Percentiles rank a stretch among this genome's conserved stretches.
Evolutionary conservation across 2,797 vertebrate genomes (phyloP).

Genomic region (Acipenser oxyrinchus): DNA sequence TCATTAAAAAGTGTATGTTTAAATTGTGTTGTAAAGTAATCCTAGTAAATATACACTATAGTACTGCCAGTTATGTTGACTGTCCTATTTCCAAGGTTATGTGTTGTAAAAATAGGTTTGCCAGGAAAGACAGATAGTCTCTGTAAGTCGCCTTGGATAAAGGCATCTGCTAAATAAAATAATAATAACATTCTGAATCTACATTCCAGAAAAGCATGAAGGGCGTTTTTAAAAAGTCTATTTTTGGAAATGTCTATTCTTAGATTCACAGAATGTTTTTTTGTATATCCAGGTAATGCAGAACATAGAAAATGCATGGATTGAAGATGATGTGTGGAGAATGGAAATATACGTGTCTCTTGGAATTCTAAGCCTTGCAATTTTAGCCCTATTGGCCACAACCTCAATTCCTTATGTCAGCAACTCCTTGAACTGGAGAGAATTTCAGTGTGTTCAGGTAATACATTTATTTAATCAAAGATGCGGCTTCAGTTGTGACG

Average conservation of each 20-base stretch:
- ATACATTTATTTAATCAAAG: neutral
- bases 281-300: conserved; percentile 56
- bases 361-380: conserved; percentile 72
- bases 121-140: neutral
- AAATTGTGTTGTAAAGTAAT: too few relatives aligned
- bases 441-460: conserved; percentile 79
- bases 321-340: conserved; percentile 78
- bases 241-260: too few relatives aligned
- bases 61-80: too few relatives aligned
- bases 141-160: too few relatives aligned
- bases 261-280: too few relatives aligned
- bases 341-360: conserved; percentile 80
- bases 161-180: too few relatives aligned
- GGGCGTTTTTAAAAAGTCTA: neutral
- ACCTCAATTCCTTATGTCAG: conserved; percentile 74
- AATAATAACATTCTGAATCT: neutral
- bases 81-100: too few relatives aligned
- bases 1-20: too few relatives aligned
- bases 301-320: conserved; percentile 71
- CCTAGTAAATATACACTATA: too few relatives aligned
- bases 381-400: conserved; percentile 68
- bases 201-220: neutral
- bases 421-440: conserved; percentile 73
- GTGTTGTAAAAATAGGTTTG: neutral
- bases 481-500: too few relatives aligned